Evolutionary conservation across 2,888 invertebrate species (phyloP).

Genomic region (Strigamia transsilvanica): DNA sequence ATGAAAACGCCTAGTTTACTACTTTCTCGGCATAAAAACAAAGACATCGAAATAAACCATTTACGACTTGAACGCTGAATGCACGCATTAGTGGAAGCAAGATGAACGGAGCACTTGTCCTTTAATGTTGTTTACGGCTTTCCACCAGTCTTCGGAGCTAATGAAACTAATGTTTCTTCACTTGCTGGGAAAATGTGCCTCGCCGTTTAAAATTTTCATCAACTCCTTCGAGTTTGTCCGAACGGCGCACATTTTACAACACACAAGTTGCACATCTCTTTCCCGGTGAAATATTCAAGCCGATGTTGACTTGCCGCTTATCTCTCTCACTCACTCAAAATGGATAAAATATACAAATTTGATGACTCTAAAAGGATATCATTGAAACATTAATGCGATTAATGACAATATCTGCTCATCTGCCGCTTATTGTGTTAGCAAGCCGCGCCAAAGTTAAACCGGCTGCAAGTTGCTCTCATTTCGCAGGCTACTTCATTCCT

Average conservation of each 20-base stretch:
- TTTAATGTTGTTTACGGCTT: too few species aligned
- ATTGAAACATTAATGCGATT: constrained; percentile 1
- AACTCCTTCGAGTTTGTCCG: background rate
- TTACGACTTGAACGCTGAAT: too few species aligned
- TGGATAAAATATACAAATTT: background rate
- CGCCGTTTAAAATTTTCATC: background rate
- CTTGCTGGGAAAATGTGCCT: background rate
- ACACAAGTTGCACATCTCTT: background rate
- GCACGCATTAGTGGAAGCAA: too few species aligned
- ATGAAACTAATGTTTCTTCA: too few species aligned
- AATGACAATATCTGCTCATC: background rate
- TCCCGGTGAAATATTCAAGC: constrained; percentile 10
- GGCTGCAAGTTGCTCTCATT: constrained; percentile 10
- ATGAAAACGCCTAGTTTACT: too few species aligned
- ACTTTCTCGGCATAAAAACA: too few species aligned
- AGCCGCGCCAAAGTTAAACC: background rate
- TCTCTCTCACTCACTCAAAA: background rate
- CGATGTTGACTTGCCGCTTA: background rate
- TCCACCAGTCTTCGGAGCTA: too few species aligned
- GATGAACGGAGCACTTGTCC: too few species aligned
- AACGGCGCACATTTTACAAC: background rate
- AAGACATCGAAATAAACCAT: too few species aligned
- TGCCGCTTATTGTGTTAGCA: background rate
- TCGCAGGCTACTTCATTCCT: constrained; percentile 13
- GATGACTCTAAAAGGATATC: background rate